Conservation (phyloP, 2,797 vertebrate species). For the Chaetodon trifasciatus region DNA sequence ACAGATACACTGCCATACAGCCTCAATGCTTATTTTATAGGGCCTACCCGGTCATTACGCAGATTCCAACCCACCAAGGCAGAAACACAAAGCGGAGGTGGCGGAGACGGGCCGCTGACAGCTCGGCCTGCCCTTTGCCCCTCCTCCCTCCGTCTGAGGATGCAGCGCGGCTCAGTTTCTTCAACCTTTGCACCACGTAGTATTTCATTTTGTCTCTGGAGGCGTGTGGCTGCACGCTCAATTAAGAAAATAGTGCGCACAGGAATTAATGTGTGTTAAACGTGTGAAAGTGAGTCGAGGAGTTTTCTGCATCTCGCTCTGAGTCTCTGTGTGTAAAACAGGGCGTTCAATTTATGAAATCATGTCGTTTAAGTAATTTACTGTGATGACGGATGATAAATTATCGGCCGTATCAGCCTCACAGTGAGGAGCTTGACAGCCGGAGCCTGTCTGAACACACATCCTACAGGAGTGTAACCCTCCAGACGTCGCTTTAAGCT, state of each 20-base stretch:
- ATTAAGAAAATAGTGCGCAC: slow-evolving; percentile 13
- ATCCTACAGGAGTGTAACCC: background rate
- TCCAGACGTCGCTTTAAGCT: background rate
- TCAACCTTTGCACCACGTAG: slow-evolving; percentile 7
- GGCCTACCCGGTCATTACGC: slow-evolving; percentile 50
- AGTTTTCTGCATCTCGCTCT: background rate
- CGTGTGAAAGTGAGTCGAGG: slow-evolving; percentile 1
- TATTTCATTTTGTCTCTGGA: slow-evolving; percentile 2
- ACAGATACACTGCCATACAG: slow-evolving; percentile 17
- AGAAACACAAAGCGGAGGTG: slow-evolving; percentile 67
- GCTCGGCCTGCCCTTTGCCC: slow-evolving; percentile 11
- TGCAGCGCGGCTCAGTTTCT: fast-evolving
- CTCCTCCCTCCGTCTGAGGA: slow-evolving; percentile 1
- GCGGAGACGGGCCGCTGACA: slow-evolving; percentile 60
- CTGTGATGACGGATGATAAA: background rate
- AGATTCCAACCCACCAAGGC: slow-evolving; percentile 57
- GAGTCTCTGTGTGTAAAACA: background rate
- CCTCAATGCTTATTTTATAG: slow-evolving; percentile 43
- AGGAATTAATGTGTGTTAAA: slow-evolving; percentile 7
- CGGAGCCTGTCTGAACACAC: slow-evolving; percentile 43
- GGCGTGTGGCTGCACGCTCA: slow-evolving; percentile 3
- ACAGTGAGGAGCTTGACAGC: slow-evolving; percentile 22
- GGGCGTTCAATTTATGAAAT: background rate
- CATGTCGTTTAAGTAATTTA: background rate
- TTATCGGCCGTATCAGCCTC: background rate